These are phyloP conservation scores for Rhadina sibilatrix DNA, from an alignment of 2,113 vertebrate species.

Conservation along the genomic window DNA sequence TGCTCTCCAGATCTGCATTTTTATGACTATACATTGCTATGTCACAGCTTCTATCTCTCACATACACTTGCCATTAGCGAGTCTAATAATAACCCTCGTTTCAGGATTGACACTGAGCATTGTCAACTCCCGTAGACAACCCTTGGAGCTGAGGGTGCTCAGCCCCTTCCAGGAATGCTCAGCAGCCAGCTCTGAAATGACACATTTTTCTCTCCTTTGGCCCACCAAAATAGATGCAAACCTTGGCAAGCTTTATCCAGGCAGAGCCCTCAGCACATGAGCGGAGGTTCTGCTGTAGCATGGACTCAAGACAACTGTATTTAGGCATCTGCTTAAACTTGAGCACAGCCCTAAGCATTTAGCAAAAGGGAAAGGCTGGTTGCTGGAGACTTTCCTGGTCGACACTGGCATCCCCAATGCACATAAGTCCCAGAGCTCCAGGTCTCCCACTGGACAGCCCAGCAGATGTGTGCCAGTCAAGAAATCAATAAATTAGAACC, in stretches of 20 bases:
- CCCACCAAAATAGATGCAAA: neutral
- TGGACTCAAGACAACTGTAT: neutral
- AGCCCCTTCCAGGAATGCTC: conserved; percentile 5
- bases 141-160: neutral
- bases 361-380: neutral
- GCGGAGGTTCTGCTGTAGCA: neutral
- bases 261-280: neutral
- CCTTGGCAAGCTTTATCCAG: neutral
- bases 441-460: neutral
- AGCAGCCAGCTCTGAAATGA: neutral
- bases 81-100: conserved; percentile 39
- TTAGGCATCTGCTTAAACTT: neutral
- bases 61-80: conserved; percentile 51
- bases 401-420: neutral
- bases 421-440: neutral
- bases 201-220: neutral
- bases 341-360: neutral
- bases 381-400: neutral
- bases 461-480: neutral
- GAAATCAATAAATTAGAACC: neutral
- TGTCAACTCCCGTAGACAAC: neutral
- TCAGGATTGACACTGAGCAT: conserved; percentile 26
- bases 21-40: conserved; percentile 58
- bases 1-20: conserved; percentile 60
- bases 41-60: conserved; percentile 51